Evolutionary conservation across 2,113 vertebrate genomes (phyloP).

Genomic region (Crotalus tigris): DNA sequence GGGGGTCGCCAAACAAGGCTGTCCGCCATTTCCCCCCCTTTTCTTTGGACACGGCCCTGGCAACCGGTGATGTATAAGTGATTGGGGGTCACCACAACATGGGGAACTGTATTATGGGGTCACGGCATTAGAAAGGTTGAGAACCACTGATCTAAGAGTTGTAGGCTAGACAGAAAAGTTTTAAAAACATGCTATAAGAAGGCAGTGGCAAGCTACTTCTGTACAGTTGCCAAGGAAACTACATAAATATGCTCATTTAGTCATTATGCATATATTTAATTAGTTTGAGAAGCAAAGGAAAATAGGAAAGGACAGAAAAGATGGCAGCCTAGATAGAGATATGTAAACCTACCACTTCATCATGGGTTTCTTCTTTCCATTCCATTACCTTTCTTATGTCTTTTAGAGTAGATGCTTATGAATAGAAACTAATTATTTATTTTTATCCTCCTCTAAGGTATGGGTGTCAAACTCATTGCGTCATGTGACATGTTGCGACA

Average conservation of each 20-base stretch:
- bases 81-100: too few relatives aligned
- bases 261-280: not conserved
- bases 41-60: too few relatives aligned
- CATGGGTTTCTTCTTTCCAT: not conserved
- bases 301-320: not conserved
- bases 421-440: not conserved
- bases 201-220: not conserved
- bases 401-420: not conserved
- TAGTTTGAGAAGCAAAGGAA: not conserved
- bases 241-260: not conserved
- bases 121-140: too few relatives aligned
- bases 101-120: too few relatives aligned
- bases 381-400: not conserved
- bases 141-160: not conserved
- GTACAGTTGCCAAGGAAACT: not conserved
- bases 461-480: too few relatives aligned
- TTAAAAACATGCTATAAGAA: not conserved
- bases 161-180: not conserved
- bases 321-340: not conserved
- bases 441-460: not conserved
- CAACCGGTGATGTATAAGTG: too few relatives aligned
- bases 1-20: too few relatives aligned
- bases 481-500: too few relatives aligned
- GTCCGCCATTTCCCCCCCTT: too few relatives aligned
- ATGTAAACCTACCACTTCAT: not conserved